These are phyloP conservation scores for Acromyrmex charruanus DNA, from an alignment of 1,140 invertebrate species.

Conservation along the genomic window DNA sequence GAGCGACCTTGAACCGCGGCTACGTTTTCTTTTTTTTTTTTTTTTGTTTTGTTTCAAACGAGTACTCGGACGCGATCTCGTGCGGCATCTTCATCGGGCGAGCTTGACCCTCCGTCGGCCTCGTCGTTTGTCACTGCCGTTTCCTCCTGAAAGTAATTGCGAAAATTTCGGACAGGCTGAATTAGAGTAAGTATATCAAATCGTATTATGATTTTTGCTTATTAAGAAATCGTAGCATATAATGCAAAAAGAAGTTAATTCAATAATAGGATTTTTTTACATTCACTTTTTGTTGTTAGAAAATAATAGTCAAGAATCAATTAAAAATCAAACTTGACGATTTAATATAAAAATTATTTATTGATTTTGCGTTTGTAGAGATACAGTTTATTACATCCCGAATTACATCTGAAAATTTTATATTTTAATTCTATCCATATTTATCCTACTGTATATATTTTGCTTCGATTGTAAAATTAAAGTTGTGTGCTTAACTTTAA, in stretches of 20 bases:
- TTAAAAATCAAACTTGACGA: no score
- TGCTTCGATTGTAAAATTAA: neutral
- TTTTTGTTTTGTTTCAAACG: neutral
- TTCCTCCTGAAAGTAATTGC: neutral
- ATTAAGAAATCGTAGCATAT: neutral
- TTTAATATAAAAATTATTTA: neutral
- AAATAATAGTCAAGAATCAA: neutral
- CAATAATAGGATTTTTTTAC: neutral
- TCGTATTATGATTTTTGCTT: neutral
- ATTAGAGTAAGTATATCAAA: neutral
- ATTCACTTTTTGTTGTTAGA: neutral
- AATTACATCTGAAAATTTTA: neutral
- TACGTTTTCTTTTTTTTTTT: slow-evolving; percentile 8
- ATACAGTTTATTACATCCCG: neutral
- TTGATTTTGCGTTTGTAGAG: neutral
- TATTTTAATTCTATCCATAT: neutral
- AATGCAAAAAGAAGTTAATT: neutral
- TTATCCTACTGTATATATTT: neutral
- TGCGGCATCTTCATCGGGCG: slow-evolving; percentile 47
- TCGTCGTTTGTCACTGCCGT: slow-evolving; percentile 23
- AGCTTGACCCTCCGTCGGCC: neutral
- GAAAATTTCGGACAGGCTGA: neutral
- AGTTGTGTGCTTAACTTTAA: neutral
- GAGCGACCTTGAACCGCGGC: slow-evolving; percentile 70
- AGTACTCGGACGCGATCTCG: slow-evolving; percentile 17